These are phyloP conservation scores for Pungitius pungitius DNA, from an alignment of 2,113 vertebrate species.

Conservation along the genomic window DNA sequence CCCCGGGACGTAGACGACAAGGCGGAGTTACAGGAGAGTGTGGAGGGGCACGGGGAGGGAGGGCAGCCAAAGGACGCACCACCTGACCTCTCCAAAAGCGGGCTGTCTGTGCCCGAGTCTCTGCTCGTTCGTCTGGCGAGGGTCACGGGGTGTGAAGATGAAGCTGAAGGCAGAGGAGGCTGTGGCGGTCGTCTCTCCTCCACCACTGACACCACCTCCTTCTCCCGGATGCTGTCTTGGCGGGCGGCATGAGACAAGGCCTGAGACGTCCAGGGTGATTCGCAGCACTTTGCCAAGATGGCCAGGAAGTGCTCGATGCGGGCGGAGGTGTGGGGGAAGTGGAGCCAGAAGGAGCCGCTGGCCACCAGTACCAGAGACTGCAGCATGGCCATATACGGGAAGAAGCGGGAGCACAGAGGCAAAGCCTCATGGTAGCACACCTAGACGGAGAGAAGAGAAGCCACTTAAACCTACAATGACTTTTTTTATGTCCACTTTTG, in stretches of 20 bases:
- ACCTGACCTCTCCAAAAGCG: slow-evolving; percentile 59
- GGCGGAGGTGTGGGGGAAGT: slow-evolving; percentile 84
- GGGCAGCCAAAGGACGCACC: slow-evolving; percentile 26
- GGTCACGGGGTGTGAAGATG: slow-evolving; percentile 19
- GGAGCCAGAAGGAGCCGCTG: slow-evolving; percentile 86
- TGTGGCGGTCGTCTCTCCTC: slow-evolving; percentile 13
- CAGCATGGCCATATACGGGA: slow-evolving; percentile 83
- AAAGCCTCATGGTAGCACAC: slow-evolving; percentile 85
- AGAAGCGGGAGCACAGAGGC: slow-evolving; percentile 83
- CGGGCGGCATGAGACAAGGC: slow-evolving; percentile 79
- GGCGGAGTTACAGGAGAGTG: slow-evolving; percentile 53
- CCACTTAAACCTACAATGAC: neutral
- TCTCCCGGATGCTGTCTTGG: slow-evolving; percentile 62
- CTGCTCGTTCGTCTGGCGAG: slow-evolving; percentile 52
- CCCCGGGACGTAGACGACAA: slow-evolving; percentile 28
- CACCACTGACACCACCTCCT: slow-evolving; percentile 3
- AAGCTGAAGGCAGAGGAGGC: slow-evolving; percentile 5
- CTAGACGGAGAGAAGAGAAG: slow-evolving; percentile 18
- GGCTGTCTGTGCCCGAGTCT: slow-evolving; percentile 74
- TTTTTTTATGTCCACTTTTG: neutral
- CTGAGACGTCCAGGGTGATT: slow-evolving; percentile 86
- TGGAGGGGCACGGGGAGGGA: slow-evolving; percentile 71
- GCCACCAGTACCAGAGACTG: slow-evolving; percentile 81
- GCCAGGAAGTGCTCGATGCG: slow-evolving; percentile 85
- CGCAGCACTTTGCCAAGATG: slow-evolving; percentile 84